Evolutionary conservation across 2,888 invertebrate species (phyloP).

Genomic region (Caenorhabditis sinica): DNA sequence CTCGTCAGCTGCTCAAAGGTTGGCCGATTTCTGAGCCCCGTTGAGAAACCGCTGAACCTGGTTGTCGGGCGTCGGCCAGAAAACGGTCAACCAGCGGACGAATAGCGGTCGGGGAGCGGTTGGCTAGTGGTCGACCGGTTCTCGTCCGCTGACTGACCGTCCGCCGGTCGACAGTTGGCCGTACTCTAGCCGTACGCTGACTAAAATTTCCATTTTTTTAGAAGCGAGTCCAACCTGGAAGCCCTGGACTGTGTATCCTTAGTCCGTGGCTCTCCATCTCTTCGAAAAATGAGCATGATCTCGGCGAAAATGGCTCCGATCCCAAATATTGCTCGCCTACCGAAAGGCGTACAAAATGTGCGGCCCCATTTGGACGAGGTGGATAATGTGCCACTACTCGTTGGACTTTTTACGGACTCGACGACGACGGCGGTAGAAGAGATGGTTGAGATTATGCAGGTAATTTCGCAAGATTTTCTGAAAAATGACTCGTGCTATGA

Average conservation of each 20-base stretch:
- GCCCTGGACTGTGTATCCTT: conserved; percentile 53
- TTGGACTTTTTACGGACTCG: conserved; percentile 98
- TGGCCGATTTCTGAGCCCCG: not conserved
- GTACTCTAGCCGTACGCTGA: too few relatives aligned
- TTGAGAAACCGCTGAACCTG: too few relatives aligned
- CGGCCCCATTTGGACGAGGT: conserved; percentile 87
- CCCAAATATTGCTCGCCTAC: conserved; percentile 86
- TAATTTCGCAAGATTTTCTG: too few relatives aligned
- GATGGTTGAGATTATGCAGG: conserved; percentile 94
- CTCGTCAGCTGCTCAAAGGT: not conserved
- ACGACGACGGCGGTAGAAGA: conserved; percentile 92
- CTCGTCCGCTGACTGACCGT: too few relatives aligned
- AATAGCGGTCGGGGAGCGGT: too few relatives aligned
- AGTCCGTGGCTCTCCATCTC: conserved; percentile 62
- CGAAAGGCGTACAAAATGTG: conserved; percentile 96
- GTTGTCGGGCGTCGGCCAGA: too few relatives aligned
- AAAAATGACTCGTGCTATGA: not conserved
- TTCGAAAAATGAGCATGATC: conserved; percentile 61
- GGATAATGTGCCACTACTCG: conserved; percentile 97
- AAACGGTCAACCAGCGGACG: too few relatives aligned
- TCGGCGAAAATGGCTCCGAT: conserved; percentile 69
- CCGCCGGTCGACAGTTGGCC: too few relatives aligned
- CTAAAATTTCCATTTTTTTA: conserved; percentile 29
- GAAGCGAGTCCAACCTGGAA: conserved; percentile 59
- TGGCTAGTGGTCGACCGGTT: too few relatives aligned